Conservation (phyloP, 2,113 vertebrate species). For the Caretta caretta region DNA sequence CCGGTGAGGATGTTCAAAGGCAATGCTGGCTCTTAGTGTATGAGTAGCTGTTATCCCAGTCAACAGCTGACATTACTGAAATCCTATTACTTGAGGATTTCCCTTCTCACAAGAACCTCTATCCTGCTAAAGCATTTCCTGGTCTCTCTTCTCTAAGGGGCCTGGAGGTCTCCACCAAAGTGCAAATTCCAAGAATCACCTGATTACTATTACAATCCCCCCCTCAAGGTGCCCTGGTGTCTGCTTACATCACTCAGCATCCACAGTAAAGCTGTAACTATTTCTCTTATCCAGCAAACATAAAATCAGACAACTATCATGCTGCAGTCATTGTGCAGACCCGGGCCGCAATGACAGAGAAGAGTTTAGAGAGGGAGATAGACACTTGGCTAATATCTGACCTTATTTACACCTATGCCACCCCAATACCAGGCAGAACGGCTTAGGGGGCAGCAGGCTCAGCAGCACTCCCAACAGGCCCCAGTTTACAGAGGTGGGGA, state of each 20-base stretch:
- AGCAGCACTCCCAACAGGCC: neutral
- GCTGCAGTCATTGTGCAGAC: neutral
- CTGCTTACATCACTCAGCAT: neutral
- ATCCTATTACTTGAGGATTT: neutral
- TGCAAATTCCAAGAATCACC: slow-evolving; percentile 18
- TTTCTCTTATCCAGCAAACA: neutral
- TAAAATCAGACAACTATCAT: neutral
- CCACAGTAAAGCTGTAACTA: neutral
- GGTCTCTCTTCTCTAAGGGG: neutral
- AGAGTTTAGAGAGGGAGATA: neutral
- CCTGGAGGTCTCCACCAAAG: neutral
- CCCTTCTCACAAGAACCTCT: neutral
- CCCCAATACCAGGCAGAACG: neutral
- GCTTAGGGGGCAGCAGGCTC: neutral
- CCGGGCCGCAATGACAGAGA: neutral
- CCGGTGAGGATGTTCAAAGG: neutral
- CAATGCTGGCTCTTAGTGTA: neutral
- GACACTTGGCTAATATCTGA: neutral
- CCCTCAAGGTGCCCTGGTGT: slow-evolving; percentile 5
- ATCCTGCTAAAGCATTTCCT: neutral
- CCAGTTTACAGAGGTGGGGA: neutral
- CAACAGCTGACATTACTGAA: neutral
- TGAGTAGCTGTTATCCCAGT: neutral
- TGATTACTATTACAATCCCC: slow-evolving; percentile 51
- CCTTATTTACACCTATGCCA: neutral